Evolutionary conservation across 1,140 invertebrate species (phyloP).

Genomic region (Neocloeon triangulifer): DNA sequence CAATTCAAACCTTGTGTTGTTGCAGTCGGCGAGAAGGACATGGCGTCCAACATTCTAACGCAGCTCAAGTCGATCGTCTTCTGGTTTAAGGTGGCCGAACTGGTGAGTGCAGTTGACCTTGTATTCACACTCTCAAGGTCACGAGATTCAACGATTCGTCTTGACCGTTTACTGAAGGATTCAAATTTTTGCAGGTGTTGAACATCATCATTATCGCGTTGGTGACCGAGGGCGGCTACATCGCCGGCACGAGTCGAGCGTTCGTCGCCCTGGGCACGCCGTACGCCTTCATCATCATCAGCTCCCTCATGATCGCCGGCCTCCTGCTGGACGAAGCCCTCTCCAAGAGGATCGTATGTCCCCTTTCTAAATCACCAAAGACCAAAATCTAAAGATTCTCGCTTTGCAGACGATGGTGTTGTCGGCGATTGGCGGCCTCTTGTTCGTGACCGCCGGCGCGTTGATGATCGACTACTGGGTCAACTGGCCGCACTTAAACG

Average conservation of each 20-base stretch:
- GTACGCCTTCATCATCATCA: neutral
- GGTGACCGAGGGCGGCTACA: neutral
- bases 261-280: neutral
- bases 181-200: too few species aligned
- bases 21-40: too few species aligned
- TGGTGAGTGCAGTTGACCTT: too few species aligned
- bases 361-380: too few species aligned
- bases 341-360: too few species aligned
- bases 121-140: too few species aligned
- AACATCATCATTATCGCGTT: neutral
- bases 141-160: too few species aligned
- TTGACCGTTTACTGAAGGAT: too few species aligned
- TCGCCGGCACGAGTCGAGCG: neutral
- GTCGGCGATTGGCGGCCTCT: neutral
- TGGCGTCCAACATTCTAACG: neutral
- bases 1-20: too few species aligned
- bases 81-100: neutral
- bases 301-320: neutral
- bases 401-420: neutral
- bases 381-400: too few species aligned
- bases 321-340: neutral
- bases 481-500: neutral
- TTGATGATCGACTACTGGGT: slow-evolving; percentile 1
- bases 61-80: neutral
- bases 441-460: neutral